phyloP scores from a whole-genome alignment of 2,113 vertebrate species.

The Ibidorhyncha struthersii region DNA sequence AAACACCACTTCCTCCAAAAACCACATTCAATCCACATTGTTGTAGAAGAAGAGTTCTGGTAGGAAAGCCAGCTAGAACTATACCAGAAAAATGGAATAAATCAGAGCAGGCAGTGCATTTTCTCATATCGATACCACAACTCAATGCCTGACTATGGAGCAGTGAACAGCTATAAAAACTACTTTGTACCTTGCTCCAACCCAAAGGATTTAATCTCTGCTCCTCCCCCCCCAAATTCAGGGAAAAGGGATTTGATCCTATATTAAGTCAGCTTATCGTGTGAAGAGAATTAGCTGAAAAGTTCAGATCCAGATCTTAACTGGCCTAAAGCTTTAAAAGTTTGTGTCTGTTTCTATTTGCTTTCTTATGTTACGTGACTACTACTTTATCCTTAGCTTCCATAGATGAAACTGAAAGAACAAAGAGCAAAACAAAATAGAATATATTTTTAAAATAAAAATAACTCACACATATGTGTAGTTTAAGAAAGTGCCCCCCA shows the following conservation, averaged over 20 bases:
- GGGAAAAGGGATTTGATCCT: not conserved
- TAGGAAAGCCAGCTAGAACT: not conserved
- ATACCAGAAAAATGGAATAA: not conserved
- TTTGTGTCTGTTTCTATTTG: not conserved
- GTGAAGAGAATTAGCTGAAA: not conserved
- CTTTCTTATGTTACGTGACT: not conserved
- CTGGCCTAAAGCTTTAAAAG: not conserved
- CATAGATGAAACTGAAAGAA: not conserved
- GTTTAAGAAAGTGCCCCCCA: not conserved
- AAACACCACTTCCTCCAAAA: not conserved
- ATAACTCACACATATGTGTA: not conserved
- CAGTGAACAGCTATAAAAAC: not conserved
- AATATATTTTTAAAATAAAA: not conserved
- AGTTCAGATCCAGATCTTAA: not conserved
- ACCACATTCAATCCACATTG: not conserved
- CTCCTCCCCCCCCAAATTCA: not conserved
- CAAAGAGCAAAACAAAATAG: not conserved
- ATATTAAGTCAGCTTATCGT: not conserved
- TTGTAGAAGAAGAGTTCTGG: not conserved
- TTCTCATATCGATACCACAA: not conserved
- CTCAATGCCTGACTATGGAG: not conserved
- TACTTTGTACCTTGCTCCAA: not conserved
- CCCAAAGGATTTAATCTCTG: not conserved
- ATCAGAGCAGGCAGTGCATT: not conserved
- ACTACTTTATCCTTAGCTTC: not conserved